Evolutionary conservation across 2,888 invertebrate species (phyloP).

Genomic region (Phaedon cochleariae): DNA sequence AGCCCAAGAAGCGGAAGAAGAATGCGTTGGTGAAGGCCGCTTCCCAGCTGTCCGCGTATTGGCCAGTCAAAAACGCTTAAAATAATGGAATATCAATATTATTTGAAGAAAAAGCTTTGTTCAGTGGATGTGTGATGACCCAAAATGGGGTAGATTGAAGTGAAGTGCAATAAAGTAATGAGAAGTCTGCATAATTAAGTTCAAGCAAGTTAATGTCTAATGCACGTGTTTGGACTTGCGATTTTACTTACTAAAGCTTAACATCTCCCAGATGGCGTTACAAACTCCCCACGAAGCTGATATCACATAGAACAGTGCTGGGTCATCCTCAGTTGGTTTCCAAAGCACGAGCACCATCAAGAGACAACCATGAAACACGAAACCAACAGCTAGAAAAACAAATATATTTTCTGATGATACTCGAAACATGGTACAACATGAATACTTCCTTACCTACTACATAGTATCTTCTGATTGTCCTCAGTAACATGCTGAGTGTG

Average conservation of each 20-base stretch:
- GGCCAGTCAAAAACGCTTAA: conserved; percentile 60
- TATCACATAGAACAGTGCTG: conserved; percentile 83
- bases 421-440: background rate
- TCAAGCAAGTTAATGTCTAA: too few relatives aligned
- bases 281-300: conserved; percentile 89
- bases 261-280: conserved; percentile 85
- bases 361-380: conserved; percentile 81
- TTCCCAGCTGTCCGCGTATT: conserved; percentile 62
- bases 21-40: conserved; percentile 64
- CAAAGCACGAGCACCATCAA: conserved; percentile 79
- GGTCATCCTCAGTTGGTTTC: conserved; percentile 83
- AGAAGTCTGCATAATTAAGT: too few relatives aligned
- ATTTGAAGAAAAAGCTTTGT: too few relatives aligned
- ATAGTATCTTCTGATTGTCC: conserved; percentile 76
- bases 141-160: too few relatives aligned
- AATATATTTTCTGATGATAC: background rate
- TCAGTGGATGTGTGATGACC: too few relatives aligned
- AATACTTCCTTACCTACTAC: conserved; percentile 70
- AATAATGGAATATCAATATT: background rate
- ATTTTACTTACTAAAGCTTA: conserved; percentile 67
- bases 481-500: conserved; percentile 81
- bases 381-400: conserved; percentile 72
- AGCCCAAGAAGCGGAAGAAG: conserved; percentile 68
- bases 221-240: too few relatives aligned
- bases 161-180: too few relatives aligned